Evolutionary conservation across 2,797 vertebrate species (phyloP).

Genomic region (Percopsis omiscomaycus): DNA sequence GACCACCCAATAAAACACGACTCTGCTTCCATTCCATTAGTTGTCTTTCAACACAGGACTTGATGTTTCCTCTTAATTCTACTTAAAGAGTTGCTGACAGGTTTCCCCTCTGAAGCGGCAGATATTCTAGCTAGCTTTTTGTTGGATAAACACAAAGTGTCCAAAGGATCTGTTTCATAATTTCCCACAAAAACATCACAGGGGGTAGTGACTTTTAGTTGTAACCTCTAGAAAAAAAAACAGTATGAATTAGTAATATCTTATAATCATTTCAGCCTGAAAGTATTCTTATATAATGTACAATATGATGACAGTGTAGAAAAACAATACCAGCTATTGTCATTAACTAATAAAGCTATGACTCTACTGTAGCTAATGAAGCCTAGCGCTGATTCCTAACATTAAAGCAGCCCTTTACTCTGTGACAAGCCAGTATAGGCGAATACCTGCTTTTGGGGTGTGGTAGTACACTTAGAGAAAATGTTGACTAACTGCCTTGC

Average conservation of each 20-base stretch:
- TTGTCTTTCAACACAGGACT: conserved; percentile 66
- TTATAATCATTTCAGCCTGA: no score
- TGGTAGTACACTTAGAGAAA: conserved; percentile 50
- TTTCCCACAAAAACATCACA: conserved; percentile 46
- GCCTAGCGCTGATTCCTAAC: conserved; percentile 2
- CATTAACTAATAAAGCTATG: no score
- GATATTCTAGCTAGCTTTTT: conserved; percentile 61
- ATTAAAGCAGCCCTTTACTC: not conserved
- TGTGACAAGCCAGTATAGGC: conserved; percentile 21
- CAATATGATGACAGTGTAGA: no score
- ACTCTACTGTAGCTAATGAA: no score
- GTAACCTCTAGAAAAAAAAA: not conserved
- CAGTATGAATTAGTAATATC: no score
- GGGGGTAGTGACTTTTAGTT: conserved; percentile 42
- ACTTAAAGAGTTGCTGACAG: conserved; percentile 39
- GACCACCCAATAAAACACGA: conserved; percentile 70
- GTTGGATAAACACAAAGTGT: conserved; percentile 71
- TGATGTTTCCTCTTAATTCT: conserved; percentile 61
- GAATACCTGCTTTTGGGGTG: conserved; percentile 28
- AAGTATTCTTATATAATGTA: no score
- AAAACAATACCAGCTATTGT: no score
- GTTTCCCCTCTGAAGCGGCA: conserved; percentile 63
- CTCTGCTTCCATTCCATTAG: conserved; percentile 62
- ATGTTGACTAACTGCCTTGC: conserved; percentile 59
- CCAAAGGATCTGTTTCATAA: conserved; percentile 63